phyloP scores from a whole-genome alignment of 2,888 invertebrate species.

The Pandemis cinnamomeana region DNA sequence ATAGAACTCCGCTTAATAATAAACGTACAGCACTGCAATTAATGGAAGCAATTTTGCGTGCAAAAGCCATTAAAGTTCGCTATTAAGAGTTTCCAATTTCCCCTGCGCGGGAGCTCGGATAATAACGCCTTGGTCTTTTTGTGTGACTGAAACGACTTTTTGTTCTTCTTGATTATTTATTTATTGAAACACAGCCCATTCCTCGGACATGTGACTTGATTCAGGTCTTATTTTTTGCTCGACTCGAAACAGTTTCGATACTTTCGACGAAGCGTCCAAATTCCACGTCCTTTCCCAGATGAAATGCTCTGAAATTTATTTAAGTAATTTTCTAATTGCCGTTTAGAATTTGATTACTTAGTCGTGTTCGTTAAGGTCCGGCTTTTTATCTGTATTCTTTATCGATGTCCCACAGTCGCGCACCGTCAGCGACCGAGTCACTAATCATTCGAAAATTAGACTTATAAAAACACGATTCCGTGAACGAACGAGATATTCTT shows the following conservation, averaged over 20 bases:
- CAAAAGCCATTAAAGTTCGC: constrained; percentile 68
- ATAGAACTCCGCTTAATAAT: constrained; percentile 62
- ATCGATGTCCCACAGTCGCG: constrained; percentile 64
- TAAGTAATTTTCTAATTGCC: constrained; percentile 53
- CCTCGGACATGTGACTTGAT: constrained; percentile 28
- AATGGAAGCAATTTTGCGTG: constrained; percentile 70
- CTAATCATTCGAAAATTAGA: constrained; percentile 73
- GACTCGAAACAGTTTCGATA: constrained; percentile 42
- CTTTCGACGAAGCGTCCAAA: constrained; percentile 38
- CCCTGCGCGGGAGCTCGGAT: constrained; percentile 60
- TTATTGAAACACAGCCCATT: constrained; percentile 50
- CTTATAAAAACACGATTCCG: constrained; percentile 63
- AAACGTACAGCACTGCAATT: constrained; percentile 63
- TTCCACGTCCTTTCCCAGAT: constrained; percentile 51
- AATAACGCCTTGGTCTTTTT: constrained; percentile 63
- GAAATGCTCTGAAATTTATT: constrained; percentile 44
- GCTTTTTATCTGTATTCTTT: constrained; percentile 64
- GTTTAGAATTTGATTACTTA: constrained; percentile 56
- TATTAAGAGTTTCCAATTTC: constrained; percentile 74
- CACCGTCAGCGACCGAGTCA: constrained; percentile 59
- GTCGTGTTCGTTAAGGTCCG: constrained; percentile 47
- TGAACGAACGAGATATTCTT: constrained; percentile 70
- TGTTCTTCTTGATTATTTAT: constrained; percentile 72
- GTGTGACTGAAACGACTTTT: constrained; percentile 58
- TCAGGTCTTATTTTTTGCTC: constrained; percentile 42